These are phyloP conservation scores for Cydia amplana DNA, from an alignment of 1,140 invertebrate genomes.

Conservation along the genomic window DNA sequence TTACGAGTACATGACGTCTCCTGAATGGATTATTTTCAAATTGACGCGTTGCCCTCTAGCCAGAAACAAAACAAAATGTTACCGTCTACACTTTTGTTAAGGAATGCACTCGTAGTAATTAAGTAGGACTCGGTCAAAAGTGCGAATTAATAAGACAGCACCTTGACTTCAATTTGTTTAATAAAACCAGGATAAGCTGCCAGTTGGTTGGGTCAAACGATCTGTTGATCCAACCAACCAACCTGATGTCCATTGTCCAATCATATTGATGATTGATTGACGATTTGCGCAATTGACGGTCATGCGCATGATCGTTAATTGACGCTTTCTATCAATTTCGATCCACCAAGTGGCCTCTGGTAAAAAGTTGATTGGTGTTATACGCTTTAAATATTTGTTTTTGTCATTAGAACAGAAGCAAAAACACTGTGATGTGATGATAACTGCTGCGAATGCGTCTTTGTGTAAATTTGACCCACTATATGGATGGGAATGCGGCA, in stretches of 20 bases:
- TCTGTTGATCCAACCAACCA: background rate
- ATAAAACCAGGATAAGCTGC: conserved; percentile 18
- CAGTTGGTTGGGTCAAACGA: conserved; percentile 21
- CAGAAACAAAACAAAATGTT: too few relatives aligned
- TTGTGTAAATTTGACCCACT: too few relatives aligned
- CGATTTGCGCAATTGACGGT: conserved; percentile 7
- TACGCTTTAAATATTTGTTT: background rate
- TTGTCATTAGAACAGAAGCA: background rate
- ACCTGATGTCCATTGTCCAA: background rate
- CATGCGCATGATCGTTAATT: conserved; percentile 8
- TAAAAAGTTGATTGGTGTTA: background rate
- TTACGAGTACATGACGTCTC: too few relatives aligned
- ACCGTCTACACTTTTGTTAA: background rate
- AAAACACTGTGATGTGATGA: background rate
- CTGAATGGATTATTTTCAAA: too few relatives aligned
- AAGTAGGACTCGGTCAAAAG: conserved; percentile 2
- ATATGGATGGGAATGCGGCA: too few relatives aligned
- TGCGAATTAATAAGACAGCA: conserved; percentile 11
- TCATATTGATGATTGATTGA: conserved; percentile 8
- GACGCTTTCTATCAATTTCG: conserved; percentile 16
- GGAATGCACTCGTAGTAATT: background rate
- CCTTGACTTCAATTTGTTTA: conserved; percentile 27
- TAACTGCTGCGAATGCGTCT: background rate
- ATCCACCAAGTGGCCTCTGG: background rate
- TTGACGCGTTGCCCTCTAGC: too few relatives aligned